Evolutionary conservation across 2,113 vertebrate genomes (phyloP), one percentile per base, ranked within the genome.

Genomic region (Lynx canadensis): DNA sequence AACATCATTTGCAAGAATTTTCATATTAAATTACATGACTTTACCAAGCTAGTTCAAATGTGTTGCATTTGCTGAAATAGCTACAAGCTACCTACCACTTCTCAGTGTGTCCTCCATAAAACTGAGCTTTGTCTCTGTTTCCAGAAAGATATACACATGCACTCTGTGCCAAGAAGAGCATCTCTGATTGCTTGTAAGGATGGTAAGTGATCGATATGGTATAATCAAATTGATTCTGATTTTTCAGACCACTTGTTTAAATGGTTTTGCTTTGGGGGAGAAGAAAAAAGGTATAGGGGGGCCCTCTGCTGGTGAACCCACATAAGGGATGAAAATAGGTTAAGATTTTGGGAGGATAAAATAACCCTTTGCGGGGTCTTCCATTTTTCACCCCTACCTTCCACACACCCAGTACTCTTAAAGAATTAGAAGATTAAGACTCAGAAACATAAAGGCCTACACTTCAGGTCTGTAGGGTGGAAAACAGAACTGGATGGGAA

Each of bases 231-330:
- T 27, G 48, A 83, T 65, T 87, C n/a, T 66, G 41, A 68, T 21
- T 92, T 76, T 95, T 73, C 65, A 25, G 27, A 38, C 11, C 9
- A 33, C 79, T 83, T 73, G 18, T 85, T 66, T 27, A 96, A 96
- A 69, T n/a, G 27, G 13, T 23, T 89, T 48, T 41, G 31, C 36
- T 73, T 2, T 15, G 0, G 3, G 1, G 12, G 25, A 14, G 2
- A 91, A 91, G 29, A 89, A 92, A 87, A 92, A 52, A 76, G 81
- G 96, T 85, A 12, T 68, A 15, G 1, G 81, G 1, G 21, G 0
- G 71, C 95, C 97, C 97, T 97, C 98, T 98, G 48, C 97, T 94
- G 98, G 94, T 71, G 0, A 76, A 36, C 0, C 0, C 2, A 52
- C 3, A 19, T 45, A 83, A 74, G 12, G 63, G 41, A 52, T 45